Evolutionary conservation across 2,888 invertebrate genomes (phyloP), one percentile per base, ranked within the genome.

Genomic region (Eupithecia subumbrata): DNA sequence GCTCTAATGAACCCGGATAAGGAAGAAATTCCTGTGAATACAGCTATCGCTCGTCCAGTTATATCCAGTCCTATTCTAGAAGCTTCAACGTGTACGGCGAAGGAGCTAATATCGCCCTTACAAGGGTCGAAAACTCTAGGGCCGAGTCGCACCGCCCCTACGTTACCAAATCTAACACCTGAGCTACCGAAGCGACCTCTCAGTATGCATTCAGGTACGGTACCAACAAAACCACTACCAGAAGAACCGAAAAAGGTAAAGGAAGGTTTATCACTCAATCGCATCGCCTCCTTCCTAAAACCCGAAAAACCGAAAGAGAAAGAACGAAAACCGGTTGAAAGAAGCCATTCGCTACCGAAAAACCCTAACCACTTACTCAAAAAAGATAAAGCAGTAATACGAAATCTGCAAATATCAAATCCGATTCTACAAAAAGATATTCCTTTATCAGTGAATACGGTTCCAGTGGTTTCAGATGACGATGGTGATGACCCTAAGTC

Each of bases 61-160:
- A 98, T 98, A 81, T 97, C 98, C 11, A 97, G 97, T 79, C 98
- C 98, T 0, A 97, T 97, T 71, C 90, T 98, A 72, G 97, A 98
- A 88, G 96, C 97, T 4, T 98, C 98, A 0, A 98, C 98, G 0
- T 97, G 97, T 81, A 96, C 97, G 0, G 97, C 97, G 0, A 97
- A 97, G 84, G 97, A 97, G 83, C 86, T 97, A 12, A 95, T 97
- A 67, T 96, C 96, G 0, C 96, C 97, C 0, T 91, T 96, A 48
- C 95, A 96, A 84, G 95, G 95, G 0, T 94, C 95, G 0, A 96
- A 96, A 73, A 96, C 96, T 0, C 94, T 96, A 77, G 94, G 96
- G 0, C 96, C 97, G 0, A 82, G 91, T 0, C 91, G 96, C 78
- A 91, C 96, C 0, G 96, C 96, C 0, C 96, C 97, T 0, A 94